Percentiles rank a stretch among this genome's conserved stretches.
Conservation (phyloP, 2,797 vertebrate species). For the Euphonia xanthogaster region DNA sequence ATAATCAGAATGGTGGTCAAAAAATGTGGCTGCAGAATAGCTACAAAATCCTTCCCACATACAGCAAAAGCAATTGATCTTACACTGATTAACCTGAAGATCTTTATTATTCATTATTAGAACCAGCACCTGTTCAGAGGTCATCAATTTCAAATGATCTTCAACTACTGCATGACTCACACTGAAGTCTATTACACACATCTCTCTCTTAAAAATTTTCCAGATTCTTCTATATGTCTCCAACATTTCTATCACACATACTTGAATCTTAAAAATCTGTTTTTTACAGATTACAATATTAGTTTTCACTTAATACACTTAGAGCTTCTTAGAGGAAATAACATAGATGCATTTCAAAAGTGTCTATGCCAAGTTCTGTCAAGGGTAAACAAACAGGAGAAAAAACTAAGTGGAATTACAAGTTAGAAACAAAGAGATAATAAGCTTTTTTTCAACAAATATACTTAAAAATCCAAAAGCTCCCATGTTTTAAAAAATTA, state of each 20-base stretch:
- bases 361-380: not conserved
- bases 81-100: not conserved
- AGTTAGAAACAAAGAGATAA: not conserved
- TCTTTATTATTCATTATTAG: not conserved
- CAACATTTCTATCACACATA: not conserved
- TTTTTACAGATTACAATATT: too few relatives aligned
- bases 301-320: not conserved
- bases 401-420: not conserved
- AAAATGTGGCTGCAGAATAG: not conserved
- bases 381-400: not conserved
- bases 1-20: not conserved
- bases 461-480: not conserved
- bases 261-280: not conserved
- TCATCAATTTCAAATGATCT: not conserved
- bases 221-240: not conserved
- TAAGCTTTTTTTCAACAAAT: not conserved
- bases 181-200: not conserved
- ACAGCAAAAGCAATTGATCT: not conserved
- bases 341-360: not conserved
- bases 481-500: not conserved
- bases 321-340: not conserved
- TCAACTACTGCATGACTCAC: not conserved
- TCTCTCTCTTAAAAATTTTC: not conserved
- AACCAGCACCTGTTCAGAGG: not conserved
- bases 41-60: not conserved